Evolutionary conservation across 2,888 invertebrate species (phyloP).

Genomic region (Phrixothrix hirtus): DNA sequence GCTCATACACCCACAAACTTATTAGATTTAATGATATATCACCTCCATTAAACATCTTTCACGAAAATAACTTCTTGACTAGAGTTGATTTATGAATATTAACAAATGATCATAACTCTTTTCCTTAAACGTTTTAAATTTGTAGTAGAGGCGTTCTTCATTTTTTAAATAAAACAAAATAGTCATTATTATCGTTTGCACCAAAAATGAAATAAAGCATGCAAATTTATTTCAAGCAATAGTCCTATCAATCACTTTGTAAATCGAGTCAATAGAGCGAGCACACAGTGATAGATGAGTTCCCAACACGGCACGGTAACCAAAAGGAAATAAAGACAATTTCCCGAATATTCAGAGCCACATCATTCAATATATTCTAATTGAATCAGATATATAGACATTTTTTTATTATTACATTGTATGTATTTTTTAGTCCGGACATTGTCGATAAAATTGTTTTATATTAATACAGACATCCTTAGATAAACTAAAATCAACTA

Average conservation of each 20-base stretch:
- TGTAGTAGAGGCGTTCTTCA: background rate
- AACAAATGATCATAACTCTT: background rate
- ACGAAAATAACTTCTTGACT: conserved; percentile 5
- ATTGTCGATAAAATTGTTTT: no score
- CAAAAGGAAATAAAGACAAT: conserved; percentile 40
- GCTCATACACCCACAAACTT: conserved; percentile 29
- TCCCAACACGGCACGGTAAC: conserved; percentile 42
- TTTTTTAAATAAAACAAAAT: conserved; percentile 10
- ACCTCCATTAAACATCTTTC: conserved; percentile 7
- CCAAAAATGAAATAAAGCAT: conserved; percentile 32
- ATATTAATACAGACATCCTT: no score
- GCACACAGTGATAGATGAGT: conserved; percentile 42
- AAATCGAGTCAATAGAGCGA: conserved; percentile 38
- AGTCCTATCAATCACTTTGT: conserved; percentile 44
- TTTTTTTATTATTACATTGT: no score
- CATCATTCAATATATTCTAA: conserved; percentile 21
- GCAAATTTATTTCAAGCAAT: conserved; percentile 44
- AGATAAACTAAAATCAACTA: no score
- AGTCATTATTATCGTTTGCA: conserved; percentile 9
- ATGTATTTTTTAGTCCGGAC: no score
- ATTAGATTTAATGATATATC: conserved; percentile 22
- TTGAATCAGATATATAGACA: no score
- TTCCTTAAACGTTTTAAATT: background rate
- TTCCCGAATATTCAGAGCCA: conserved; percentile 33
- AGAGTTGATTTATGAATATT: conserved; percentile 3